These are phyloP conservation scores for Itoplectis maculator DNA, from an alignment of 2,888 invertebrate species.

Conservation along the genomic window DNA sequence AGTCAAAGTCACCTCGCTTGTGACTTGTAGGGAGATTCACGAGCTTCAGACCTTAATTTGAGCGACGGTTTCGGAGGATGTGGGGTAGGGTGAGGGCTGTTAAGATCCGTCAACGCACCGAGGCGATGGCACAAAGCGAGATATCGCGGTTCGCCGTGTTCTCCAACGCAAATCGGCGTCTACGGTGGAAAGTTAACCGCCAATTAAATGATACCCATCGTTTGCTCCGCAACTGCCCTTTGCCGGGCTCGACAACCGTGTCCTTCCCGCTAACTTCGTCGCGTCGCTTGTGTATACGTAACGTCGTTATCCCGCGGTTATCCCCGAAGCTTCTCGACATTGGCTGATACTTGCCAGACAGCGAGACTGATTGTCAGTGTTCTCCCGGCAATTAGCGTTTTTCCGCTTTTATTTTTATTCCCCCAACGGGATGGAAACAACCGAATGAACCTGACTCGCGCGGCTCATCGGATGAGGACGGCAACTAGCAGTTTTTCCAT, in stretches of 20 bases:
- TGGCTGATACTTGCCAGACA: neutral
- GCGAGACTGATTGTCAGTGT: conserved; percentile 21
- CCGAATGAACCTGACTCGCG: too few species aligned
- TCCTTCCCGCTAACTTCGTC: conserved; percentile 13
- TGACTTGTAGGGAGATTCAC: conserved; percentile 13
- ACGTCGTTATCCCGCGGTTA: conserved; percentile 15
- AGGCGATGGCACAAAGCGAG: conserved; percentile 49
- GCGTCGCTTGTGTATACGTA: neutral
- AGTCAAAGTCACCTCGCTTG: too few species aligned
- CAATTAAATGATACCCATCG: conserved; percentile 73
- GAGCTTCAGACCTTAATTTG: conserved; percentile 45
- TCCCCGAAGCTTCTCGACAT: conserved; percentile 17
- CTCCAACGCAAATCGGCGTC: conserved; percentile 36
- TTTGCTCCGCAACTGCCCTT: conserved; percentile 46
- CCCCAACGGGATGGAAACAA: too few species aligned
- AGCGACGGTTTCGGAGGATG: conserved; percentile 29
- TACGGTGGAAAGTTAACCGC: conserved; percentile 68
- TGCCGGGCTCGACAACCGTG: conserved; percentile 25
- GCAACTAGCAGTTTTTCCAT: neutral
- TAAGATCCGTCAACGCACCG: conserved; percentile 36
- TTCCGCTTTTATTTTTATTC: conserved; percentile 33
- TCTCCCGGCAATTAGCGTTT: conserved; percentile 42
- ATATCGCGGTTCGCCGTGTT: conserved; percentile 35
- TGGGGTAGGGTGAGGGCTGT: too few species aligned
- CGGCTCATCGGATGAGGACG: conserved; percentile 4